Percentiles rank a stretch among this genome's conserved stretches.
Evolutionary conservation across 2,113 vertebrate genomes (phyloP).

Genomic region (Archocentrus centrarchus): DNA sequence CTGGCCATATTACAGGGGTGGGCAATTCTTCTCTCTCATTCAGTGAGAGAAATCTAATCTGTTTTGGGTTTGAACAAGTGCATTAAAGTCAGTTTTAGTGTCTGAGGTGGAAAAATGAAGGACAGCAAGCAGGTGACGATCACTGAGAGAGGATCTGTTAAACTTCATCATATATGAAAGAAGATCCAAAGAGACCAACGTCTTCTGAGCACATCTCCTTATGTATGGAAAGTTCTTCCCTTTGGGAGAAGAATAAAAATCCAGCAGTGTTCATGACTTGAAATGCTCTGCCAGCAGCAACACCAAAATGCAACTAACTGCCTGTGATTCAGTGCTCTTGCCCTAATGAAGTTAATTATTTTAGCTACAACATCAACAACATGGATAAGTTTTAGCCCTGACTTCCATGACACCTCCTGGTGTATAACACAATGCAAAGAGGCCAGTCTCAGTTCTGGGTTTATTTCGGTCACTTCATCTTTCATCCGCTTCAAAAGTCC

Average conservation of each 20-base stretch:
- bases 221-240: background rate
- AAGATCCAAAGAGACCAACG: too few relatives aligned
- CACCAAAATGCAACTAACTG: background rate
- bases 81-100: background rate
- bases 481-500: background rate
- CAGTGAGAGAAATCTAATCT: background rate
- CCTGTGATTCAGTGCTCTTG: too few relatives aligned
- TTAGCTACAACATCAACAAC: background rate
- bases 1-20: background rate
- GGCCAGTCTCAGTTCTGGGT: background rate
- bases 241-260: background rate
- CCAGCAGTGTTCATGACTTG: background rate
- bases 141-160: constrained; percentile 2
- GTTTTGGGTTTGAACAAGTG: constrained; percentile 1
- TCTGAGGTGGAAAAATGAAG: background rate
- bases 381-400: background rate
- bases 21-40: background rate
- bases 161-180: background rate
- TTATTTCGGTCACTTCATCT: background rate
- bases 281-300: background rate
- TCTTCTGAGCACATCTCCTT: background rate
- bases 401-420: background rate
- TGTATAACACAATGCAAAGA: background rate
- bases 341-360: background rate
- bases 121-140: too few relatives aligned